Base-by-base conservation (phyloP, 2,113 vertebrate species). In the Drymodes brunneopygia region DNA sequence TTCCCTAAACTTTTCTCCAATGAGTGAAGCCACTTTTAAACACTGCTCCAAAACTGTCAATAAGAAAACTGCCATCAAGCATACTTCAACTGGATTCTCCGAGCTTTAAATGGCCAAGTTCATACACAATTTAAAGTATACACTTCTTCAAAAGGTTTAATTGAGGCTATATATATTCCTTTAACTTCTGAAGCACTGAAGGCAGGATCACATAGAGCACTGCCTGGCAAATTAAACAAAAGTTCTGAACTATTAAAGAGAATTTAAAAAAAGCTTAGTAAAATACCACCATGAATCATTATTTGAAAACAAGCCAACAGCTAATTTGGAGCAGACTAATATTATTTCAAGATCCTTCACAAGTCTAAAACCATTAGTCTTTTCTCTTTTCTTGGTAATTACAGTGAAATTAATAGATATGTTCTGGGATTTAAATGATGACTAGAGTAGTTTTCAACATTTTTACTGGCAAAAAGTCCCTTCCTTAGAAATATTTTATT, bases 281-380 rank as follows among this genome's bases (percentile, higher is more conserved):
- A 90, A 95, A 97, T 78, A 94, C 56, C 71, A 94, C 53, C 83
- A 94, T 97, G 97, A 98, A 94, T 97, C 95, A 97, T 40, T 82
- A 83, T 73, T 81, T 97, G 97, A 97, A 94, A 95, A 92, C 27
- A 91, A 91, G 96, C 96, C 97, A 97, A 86, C 66, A 90, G 56
- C 60, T 96, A 90, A 95, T 96, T 90, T 94, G 71, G 82, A 97
- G 62, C 88, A 97, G 88, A 80, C 73, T 92, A 94, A 93, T 88
- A 92, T 85, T 93, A 95, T 92, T 94, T 92, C 93, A 92, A 94
- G 94, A 95, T 87, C 84, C 70, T 92, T 93, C 92, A 92, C 56
- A 91, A 91, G 86, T 81, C 86, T 88, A 90, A 94, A 94, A 88
- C 66, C 66, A 86, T 96, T 94, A 94, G 69, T 38, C 65, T 91